Base-by-base conservation (phyloP, 2,888 invertebrate genomes). In the Heliconius sara region DNA sequence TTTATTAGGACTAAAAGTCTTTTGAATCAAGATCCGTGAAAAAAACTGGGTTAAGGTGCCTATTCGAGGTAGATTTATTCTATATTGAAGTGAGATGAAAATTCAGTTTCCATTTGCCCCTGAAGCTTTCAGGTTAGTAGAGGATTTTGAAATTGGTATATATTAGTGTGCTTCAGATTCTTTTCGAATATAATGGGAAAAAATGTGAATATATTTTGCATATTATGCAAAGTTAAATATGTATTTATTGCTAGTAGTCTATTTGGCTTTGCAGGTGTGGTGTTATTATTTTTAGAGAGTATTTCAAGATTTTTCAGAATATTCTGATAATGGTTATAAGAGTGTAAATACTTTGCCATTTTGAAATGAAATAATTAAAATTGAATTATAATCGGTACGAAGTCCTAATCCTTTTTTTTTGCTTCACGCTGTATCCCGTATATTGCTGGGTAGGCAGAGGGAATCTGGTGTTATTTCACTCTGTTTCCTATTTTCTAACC, bases 21-120 rank as follows among this genome's bases (percentile, higher is more conserved):
- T 70, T 34, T 66, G 76, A 79, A 71, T 79, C 16, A 65, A 65
- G 71, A 70, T 76, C 68, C 47, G 70, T 67, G 60, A 76, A 81
- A 81, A 77, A 76, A 77, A 72, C 76, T 79, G 77, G 81, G 81
- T 81, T 81, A 81, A 81, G 81, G 77, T 68, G 74, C 68, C 77
- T 80, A 76, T 81, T 78, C 75, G 63, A 80, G 68, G 72, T 70
- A 76, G 80, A 80, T 80, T 80, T 80, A 78, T 81, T 81, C 80
- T 76, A 78, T 68, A 80, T 80, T 80, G 80, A 43, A 78, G 76
- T 71, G 72, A 76, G 80, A 77, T 73, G 81, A 81, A 79, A 79
- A 81, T 80, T 81, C 80, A 78, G 76, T 78, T 80, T 72, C 80
- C 80, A 80, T 81, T 81, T 78, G 72, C 76, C 39, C 67, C 76